Base-by-base conservation (phyloP, 2,797 vertebrate genomes). In the Toxotes lorentzi region DNA sequence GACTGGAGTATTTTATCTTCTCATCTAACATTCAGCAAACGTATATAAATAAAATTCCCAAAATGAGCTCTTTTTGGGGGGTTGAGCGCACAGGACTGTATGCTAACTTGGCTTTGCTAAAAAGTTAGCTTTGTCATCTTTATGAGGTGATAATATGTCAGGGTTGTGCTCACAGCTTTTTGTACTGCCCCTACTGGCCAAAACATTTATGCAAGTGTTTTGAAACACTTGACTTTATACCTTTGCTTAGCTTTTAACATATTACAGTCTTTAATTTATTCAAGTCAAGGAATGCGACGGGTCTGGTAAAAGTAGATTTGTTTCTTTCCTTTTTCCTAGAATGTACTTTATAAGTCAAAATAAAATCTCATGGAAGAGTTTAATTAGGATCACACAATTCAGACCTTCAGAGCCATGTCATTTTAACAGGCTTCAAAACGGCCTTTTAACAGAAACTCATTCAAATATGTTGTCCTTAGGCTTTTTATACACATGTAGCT, bases 401-500 rank as follows among this genome's bases (percentile, higher is more conserved):
- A 34, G n/a, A 58, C 30, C 23, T 53, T 30, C 19, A 53, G 35
- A 14, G 34, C 21, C 14, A 23, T 35, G 40, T 14, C 24, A 23
- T 43, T 75, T 51, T 35, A 47, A 14, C 17, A 13, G 50, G 41
- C 21, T 56, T 47, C 16, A 11, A 23, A 60, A 43, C 62, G n/a
- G 3, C 21, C 24, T 45, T 45, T 45, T 57, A 32, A 53, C 45
- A 57, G 21, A 16, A 43, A 76, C 34, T 59, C 34, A 54, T 70
- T 57, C 21, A 41, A 51, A 76, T 51, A 76, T 19, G 23, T 38
- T 43, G 11, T 40, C 27, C 24, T 41, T 53, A 24, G 48, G 41
- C 62, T 67, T 76, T 73, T 41, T 47, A 60, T 23, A 56, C 70
- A 69, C 67, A 67, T 80, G 72, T 34, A 58, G 21, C 54, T 78